phyloP scores from a whole-genome alignment of 30 jellyfish, hydroid and myxozoan species.

The Sanderia malayensis region DNA sequence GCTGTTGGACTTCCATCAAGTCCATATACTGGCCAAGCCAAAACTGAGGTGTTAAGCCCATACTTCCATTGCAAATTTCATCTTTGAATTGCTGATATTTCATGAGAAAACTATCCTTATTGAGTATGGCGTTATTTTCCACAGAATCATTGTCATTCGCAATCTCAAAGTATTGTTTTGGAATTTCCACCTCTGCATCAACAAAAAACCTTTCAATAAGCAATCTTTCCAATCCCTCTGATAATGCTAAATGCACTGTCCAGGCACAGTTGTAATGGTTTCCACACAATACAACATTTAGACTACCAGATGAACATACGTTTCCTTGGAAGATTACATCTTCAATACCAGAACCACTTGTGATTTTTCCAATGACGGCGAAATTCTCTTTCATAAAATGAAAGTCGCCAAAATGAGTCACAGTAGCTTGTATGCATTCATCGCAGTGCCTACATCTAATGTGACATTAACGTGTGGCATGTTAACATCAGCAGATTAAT shows the following conservation, averaged over 20 bases:
- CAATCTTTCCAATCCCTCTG: conserved; percentile 34
- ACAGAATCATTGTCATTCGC: neutral
- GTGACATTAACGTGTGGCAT: no score
- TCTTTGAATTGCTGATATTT: neutral
- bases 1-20: neutral
- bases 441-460: neutral
- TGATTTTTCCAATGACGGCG: no score
- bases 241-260: conserved; percentile 19
- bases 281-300: conserved; percentile 8
- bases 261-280: conserved; percentile 21
- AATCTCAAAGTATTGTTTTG: neutral
- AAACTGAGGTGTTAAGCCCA: conserved; percentile 11
- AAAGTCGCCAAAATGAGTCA: no score
- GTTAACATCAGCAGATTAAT: no score
- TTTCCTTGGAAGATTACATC: conserved; percentile 10
- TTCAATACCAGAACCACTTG: no score
- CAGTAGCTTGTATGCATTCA: conserved; percentile 3
- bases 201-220: conserved; percentile 7
- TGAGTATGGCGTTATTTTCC: neutral
- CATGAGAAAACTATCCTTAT: neutral
- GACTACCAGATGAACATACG: conserved; percentile 17
- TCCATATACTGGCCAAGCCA: conserved; percentile 24
- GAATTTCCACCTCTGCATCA: neutral
- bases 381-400: no score
- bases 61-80: conserved; percentile 9